Evolutionary conservation across 2,797 vertebrate species (phyloP).

Genomic region (Liparis tanakae): DNA sequence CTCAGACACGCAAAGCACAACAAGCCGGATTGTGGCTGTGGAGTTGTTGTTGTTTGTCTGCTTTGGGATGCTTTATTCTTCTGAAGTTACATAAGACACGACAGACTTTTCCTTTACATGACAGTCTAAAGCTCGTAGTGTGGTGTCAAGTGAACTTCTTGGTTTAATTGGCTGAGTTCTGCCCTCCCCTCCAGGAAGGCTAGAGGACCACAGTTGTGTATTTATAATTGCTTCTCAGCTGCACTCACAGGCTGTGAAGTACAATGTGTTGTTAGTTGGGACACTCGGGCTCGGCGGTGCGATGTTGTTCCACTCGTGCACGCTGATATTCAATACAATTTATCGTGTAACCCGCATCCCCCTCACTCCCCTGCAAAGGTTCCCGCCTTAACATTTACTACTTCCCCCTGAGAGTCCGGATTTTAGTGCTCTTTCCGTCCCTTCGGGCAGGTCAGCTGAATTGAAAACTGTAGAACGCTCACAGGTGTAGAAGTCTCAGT

Average conservation of each 20-base stretch:
- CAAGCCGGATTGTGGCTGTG: not conserved
- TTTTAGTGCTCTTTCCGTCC: not conserved
- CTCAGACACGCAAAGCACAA: not conserved
- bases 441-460: not conserved
- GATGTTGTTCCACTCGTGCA: not conserved
- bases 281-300: not conserved
- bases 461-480: not conserved
- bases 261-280: not conserved
- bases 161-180: not conserved
- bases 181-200: not conserved
- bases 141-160: not conserved
- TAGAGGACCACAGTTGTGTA: not conserved
- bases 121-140: not conserved
- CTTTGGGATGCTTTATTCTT: not conserved
- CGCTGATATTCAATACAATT: not conserved
- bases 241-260: not conserved
- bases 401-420: not conserved
- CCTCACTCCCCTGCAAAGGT: not conserved
- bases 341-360: not conserved
- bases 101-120: not conserved
- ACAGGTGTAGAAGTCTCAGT: slow-evolving; percentile 2
- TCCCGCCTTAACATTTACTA: not conserved
- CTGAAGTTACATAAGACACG: not conserved
- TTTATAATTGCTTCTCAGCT: slow-evolving; percentile 3
- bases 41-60: not conserved